Evolutionary conservation across 2,888 invertebrate genomes (phyloP).

Genomic region (Helicoverpa assulta): DNA sequence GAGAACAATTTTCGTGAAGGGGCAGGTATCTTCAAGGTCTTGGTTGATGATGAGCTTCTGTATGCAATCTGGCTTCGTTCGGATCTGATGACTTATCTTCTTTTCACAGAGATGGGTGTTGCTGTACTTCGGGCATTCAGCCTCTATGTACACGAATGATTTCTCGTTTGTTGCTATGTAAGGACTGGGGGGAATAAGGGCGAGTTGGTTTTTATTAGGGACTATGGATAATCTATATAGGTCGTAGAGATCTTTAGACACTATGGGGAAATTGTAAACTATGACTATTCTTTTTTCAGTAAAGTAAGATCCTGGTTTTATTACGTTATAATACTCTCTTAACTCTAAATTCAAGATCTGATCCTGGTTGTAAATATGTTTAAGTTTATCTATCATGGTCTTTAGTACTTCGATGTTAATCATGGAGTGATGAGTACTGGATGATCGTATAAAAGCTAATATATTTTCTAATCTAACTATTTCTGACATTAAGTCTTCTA

Average conservation of each 20-base stretch:
- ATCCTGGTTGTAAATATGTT: no score
- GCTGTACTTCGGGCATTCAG: conserved; percentile 15
- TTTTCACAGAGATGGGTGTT: conserved; percentile 7
- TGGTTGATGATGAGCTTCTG: conserved; percentile 7
- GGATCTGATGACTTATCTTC: conserved; percentile 1
- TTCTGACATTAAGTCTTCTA: no score
- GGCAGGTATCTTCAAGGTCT: not conserved
- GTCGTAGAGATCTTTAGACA: not conserved
- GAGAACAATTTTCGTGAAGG: not conserved
- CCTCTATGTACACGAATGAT: conserved; percentile 12
- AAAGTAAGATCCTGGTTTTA: not conserved
- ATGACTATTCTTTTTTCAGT: not conserved
- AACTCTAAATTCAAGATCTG: not conserved
- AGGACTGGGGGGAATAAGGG: conserved; percentile 7
- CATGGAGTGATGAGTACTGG: no score
- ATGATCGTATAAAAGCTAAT: no score
- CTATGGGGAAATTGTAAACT: not conserved
- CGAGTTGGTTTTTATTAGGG: conserved; percentile 2
- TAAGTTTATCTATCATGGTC: no score
- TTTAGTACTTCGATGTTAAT: no score
- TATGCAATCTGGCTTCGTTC: conserved; percentile 2
- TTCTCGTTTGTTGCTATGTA: conserved; percentile 13
- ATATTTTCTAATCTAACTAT: no score
- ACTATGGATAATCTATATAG: conserved; percentile 6
- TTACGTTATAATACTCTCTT: not conserved